Evolutionary conservation across 30 jellyfish, hydroid and myxozoan genomes (phyloP).

Genomic region (Mastigias papua): DNA sequence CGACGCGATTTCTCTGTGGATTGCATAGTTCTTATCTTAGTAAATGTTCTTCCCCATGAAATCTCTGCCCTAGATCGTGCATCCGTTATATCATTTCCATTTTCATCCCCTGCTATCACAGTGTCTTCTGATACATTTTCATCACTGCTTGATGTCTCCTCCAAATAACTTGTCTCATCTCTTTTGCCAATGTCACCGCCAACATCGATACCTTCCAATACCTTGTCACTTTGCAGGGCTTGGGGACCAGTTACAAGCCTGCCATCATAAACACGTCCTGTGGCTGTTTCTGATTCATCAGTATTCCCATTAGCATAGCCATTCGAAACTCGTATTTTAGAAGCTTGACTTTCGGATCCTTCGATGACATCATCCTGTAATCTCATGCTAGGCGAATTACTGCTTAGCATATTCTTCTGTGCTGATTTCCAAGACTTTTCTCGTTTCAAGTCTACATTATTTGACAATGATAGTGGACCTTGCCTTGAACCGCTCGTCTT

Average conservation of each 20-base stretch:
- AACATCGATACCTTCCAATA: too few species aligned
- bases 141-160: too few species aligned
- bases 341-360: too few species aligned
- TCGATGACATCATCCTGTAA: neutral
- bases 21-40: constrained; percentile 11
- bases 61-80: neutral
- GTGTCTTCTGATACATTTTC: too few species aligned
- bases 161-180: too few species aligned
- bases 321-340: neutral
- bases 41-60: constrained; percentile 29
- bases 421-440: neutral
- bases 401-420: neutral
- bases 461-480: neutral
- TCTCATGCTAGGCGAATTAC: neutral
- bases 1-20: constrained; percentile 15
- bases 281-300: neutral
- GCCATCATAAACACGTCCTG: neutral
- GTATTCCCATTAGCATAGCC: constrained; percentile 2
- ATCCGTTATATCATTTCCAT: constrained; percentile 1
- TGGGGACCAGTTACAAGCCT: too few species aligned
- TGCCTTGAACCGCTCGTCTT: neutral
- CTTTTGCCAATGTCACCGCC: too few species aligned
- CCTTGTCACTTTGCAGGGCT: too few species aligned
- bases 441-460: neutral
- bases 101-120: neutral